A percentile compares a stretch with the other conserved stretches of the same genome.
Conservation (phyloP, 2,888 invertebrate species). For the Meloe dianella region DNA sequence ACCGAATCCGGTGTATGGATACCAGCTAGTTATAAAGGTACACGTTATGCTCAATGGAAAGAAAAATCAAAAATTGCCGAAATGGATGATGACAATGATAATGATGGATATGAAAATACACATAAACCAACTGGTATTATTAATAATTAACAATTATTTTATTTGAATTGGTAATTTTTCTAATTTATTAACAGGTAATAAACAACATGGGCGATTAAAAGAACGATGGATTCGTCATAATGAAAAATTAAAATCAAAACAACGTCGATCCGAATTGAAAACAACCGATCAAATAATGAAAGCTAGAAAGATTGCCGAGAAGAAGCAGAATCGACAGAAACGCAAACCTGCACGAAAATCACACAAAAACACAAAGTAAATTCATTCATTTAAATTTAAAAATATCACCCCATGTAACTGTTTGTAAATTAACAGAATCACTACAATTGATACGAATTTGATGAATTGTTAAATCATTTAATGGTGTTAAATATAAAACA, state of each 20-base stretch:
- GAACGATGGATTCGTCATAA: slow-evolving; percentile 82
- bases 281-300: slow-evolving; percentile 81
- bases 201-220: slow-evolving; percentile 21
- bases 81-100: slow-evolving; percentile 60
- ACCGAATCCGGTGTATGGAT: slow-evolving; percentile 97
- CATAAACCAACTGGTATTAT: slow-evolving; percentile 23
- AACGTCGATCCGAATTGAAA: slow-evolving; percentile 67
- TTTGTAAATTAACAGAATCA: slow-evolving; percentile 41
- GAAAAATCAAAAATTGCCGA: slow-evolving; percentile 70
- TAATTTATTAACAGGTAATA: slow-evolving; percentile 41
- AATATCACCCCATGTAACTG: slow-evolving; percentile 48
- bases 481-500: slow-evolving; percentile 36
- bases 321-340: slow-evolving; percentile 65
- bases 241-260: slow-evolving; percentile 70
- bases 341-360: slow-evolving; percentile 60
- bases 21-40: slow-evolving; percentile 91
- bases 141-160: slow-evolving; percentile 25
- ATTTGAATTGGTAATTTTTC: slow-evolving; percentile 16
- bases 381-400: slow-evolving; percentile 38
- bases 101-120: slow-evolving; percentile 52
- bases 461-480: slow-evolving; percentile 25
- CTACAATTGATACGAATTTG: slow-evolving; percentile 41
- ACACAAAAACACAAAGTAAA: slow-evolving; percentile 28
- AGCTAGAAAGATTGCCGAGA: slow-evolving; percentile 69
- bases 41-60: slow-evolving; percentile 87